Base-by-base conservation (phyloP, 1,140 invertebrate species). In the Drosophila littoralis region DNA sequence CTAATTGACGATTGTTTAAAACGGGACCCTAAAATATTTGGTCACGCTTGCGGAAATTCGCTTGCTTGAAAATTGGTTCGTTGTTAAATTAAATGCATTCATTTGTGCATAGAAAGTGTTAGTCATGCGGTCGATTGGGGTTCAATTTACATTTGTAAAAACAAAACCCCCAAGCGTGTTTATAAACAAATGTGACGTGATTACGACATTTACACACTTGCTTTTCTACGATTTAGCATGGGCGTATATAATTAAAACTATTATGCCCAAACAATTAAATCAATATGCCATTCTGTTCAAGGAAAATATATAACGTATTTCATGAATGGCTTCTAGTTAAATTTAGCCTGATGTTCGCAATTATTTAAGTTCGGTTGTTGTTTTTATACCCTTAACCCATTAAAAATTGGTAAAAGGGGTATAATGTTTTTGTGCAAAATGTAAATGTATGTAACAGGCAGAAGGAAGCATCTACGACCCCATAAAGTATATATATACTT, bases 141-240 rank as follows among this genome's bases (percentile, higher is more conserved):
- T 35, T 54, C 1, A 28, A 13, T n/a, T 46, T 46, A 54, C 9
- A 36, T 52, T 43, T 38, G 17, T 35, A 70, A 33, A n/a, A 32
- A 33, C 32, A 32, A 32, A 50, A 12, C 48, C 48, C 12, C 2
- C 1, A 12, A 33, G 12, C 6, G 22, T 4, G 15, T 32, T 3
- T 33, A 13, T 50, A 32, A 50, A 32, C 22, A n/a, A 32, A n/a
- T 13, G 46, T 51, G 32, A 45, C 1, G 3, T 45, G n/a, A 55
- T 28, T 65, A 15, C 1, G 1, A 28, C 36, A 59, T 61, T 42
- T 22, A 8, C 66, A 60, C 51, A 48, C 36, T 51, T 42, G 40
- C n/a, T 57, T 68, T 13, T 22, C 8, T 6, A 50, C 1, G 13
- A 48, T 51, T 36, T n/a, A 15, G 33, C n/a, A 42, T 42, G 5